A percentile compares a stretch with the other conserved stretches of the same genome.
These are phyloP conservation scores for Bombus confusus DNA, from an alignment of 1,140 invertebrate genomes.

Conservation along the genomic window DNA sequence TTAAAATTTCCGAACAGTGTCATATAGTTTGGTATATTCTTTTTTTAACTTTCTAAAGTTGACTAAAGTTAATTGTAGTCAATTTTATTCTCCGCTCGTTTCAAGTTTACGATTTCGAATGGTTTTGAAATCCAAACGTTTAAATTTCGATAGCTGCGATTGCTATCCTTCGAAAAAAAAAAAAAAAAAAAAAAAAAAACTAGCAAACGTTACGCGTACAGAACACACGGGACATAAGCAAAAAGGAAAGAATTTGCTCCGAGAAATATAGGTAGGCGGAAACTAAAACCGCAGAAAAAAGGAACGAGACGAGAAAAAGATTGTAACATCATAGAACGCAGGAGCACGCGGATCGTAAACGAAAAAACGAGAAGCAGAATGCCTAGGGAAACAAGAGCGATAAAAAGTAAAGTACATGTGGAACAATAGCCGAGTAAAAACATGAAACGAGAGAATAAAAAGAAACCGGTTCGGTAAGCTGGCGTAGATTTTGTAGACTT, in stretches of 20 bases:
- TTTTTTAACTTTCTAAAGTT: too few relatives aligned
- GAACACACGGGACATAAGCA: background rate
- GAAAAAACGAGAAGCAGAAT: background rate
- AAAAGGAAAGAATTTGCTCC: background rate
- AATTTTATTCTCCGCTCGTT: background rate
- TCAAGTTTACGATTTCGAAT: background rate
- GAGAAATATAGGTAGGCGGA: background rate
- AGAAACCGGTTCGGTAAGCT: background rate
- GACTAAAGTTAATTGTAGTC: too few relatives aligned
- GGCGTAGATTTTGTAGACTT: conserved; percentile 46
- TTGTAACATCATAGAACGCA: background rate
- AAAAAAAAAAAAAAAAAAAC: background rate
- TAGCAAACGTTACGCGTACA: background rate
- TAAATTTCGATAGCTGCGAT: background rate
- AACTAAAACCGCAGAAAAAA: background rate
- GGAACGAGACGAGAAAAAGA: background rate
- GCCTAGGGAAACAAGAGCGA: background rate
- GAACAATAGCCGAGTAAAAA: conserved; percentile 17
- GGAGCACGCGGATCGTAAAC: background rate
- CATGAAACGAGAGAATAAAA: conserved; percentile 38
- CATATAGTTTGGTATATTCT: too few relatives aligned
- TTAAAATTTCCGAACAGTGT: too few relatives aligned
- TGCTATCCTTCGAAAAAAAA: background rate
- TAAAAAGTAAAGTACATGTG: background rate
- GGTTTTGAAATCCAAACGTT: background rate